A percentile compares a stretch with the other conserved stretches of the same genome.
These are phyloP conservation scores for Micoletzkya japonica DNA, from an alignment of 2,888 invertebrate genomes.

Conservation along the genomic window DNA sequence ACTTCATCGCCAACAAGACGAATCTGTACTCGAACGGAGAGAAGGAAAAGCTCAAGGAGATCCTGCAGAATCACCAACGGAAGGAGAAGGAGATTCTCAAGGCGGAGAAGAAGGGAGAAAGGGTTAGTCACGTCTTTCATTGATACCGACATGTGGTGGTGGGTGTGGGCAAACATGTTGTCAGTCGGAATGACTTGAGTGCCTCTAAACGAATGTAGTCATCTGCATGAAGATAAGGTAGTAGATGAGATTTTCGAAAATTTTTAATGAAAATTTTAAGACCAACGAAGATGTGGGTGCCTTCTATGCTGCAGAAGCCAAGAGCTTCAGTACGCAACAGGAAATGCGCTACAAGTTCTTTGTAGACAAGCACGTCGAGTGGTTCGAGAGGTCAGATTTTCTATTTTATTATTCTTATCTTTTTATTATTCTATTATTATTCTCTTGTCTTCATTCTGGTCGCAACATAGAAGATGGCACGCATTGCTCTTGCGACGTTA, in stretches of 20 bases:
- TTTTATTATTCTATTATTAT: neutral
- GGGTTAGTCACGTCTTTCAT: neutral
- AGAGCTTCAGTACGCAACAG: conserved; percentile 39
- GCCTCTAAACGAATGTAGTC: too few relatives aligned
- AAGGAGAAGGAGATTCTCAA: conserved; percentile 22
- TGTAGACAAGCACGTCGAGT: conserved; percentile 40
- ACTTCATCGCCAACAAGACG: conserved; percentile 17
- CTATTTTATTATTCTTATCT: neutral
- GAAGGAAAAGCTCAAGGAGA: conserved; percentile 27
- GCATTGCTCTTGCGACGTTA: neutral
- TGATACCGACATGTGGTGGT: too few relatives aligned
- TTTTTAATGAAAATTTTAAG: conserved; percentile 23
- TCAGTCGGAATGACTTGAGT: too few relatives aligned
- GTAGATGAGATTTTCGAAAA: neutral
- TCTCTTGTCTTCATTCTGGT: neutral
- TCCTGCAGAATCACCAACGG: conserved; percentile 10
- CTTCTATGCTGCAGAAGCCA: conserved; percentile 37
- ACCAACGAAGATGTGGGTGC: conserved; percentile 29
- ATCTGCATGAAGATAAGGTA: neutral
- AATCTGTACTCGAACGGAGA: conserved; percentile 19
- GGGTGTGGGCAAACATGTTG: too few relatives aligned
- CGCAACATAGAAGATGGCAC: neutral
- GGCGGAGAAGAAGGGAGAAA: conserved; percentile 22
- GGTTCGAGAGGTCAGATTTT: conserved; percentile 39
- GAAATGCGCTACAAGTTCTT: conserved; percentile 49